phyloP scores from a whole-genome alignment of 2,113 vertebrate species.

The Alethe castanea region DNA sequence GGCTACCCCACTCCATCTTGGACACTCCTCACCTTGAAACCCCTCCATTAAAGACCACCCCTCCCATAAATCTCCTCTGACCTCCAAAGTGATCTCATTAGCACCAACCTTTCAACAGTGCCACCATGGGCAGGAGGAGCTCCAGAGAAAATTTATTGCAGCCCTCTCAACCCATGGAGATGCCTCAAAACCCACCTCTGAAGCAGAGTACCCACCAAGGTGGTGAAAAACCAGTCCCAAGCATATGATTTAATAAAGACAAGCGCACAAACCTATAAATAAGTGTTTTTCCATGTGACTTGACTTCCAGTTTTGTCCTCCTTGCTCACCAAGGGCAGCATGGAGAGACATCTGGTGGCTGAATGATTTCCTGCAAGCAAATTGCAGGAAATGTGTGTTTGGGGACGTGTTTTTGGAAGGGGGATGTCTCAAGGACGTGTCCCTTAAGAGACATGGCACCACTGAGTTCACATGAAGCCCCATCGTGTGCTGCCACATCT shows the following conservation, averaged over 20 bases:
- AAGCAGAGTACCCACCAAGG: background rate
- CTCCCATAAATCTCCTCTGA: background rate
- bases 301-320: background rate
- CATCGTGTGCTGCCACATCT: fast-evolving
- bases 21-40: background rate
- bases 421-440: fast-evolving
- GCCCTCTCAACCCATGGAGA: background rate
- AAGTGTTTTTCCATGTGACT: fast-evolving
- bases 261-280: background rate
- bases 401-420: background rate
- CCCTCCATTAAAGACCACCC: background rate
- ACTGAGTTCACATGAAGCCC: background rate
- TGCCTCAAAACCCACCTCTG: background rate
- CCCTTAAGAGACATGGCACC: background rate
- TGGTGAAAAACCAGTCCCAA: background rate
- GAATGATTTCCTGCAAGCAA: conserved; percentile 12
- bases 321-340: background rate
- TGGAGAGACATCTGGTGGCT: conserved; percentile 49
- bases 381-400: background rate
- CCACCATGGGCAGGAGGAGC: background rate
- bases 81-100: background rate
- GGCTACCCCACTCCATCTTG: background rate
- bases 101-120: background rate
- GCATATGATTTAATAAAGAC: background rate
- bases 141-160: background rate